A percentile compares a stretch with the other conserved stretches of the same genome.
phyloP scores from a whole-genome alignment of 2,797 vertebrate species.

The Ctenochaetus hawaiiensis region DNA sequence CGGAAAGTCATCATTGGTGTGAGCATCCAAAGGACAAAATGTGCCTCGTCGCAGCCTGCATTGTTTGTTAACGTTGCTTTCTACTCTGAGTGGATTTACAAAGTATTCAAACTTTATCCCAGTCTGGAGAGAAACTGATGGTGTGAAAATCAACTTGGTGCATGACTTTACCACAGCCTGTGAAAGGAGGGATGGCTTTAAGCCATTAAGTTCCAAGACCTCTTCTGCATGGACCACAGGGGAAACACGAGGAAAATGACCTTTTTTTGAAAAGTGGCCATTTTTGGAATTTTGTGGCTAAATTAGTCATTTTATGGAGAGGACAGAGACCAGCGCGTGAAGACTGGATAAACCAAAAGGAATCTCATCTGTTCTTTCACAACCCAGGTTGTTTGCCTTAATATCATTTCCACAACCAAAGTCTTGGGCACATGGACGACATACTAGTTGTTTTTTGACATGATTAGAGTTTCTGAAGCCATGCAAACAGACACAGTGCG shows the following conservation, averaged over 20 bases:
- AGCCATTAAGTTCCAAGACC: conserved; percentile 38
- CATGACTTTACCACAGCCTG: conserved; percentile 79
- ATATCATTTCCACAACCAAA: conserved; percentile 47
- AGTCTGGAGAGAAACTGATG: conserved; percentile 76
- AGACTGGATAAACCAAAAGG: conserved; percentile 52
- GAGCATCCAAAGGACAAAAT: conserved; percentile 95
- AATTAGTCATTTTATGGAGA: conserved; percentile 33
- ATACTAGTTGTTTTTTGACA: conserved; percentile 50
- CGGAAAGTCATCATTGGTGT: conserved; percentile 94
- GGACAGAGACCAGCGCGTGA: conserved; percentile 34
- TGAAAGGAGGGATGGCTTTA: conserved; percentile 1
- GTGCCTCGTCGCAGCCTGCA: conserved; percentile 91
- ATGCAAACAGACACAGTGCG: conserved; percentile 62
- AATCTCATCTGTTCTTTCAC: conserved; percentile 37
- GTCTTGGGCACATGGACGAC: conserved; percentile 71
- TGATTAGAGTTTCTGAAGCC: conserved; percentile 73
- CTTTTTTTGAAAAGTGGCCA: conserved; percentile 29
- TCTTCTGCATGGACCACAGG: conserved; percentile 37
- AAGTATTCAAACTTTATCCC: conserved; percentile 89
- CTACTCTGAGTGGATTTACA: conserved; percentile 97
- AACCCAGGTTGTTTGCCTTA: conserved; percentile 26
- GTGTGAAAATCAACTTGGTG: conserved; percentile 53
- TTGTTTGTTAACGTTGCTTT: conserved; percentile 96
- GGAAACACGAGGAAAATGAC: conserved; percentile 40
- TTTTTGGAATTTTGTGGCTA: conserved; percentile 50